Evolutionary conservation across 1,140 invertebrate genomes (phyloP).

Genomic region (Batillaria attramentaria): DNA sequence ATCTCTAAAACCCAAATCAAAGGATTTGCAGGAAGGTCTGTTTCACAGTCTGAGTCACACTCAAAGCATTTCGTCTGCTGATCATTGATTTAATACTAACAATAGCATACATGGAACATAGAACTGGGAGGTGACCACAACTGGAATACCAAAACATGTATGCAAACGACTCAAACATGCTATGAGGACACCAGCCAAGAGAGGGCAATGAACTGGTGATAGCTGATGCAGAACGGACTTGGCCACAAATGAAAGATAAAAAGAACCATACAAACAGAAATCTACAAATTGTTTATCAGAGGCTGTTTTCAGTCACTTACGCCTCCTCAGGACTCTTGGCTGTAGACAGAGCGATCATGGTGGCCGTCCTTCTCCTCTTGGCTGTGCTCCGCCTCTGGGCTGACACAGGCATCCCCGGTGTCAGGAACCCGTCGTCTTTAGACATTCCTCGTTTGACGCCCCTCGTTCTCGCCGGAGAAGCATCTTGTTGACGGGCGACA

Average conservation of each 20-base stretch:
- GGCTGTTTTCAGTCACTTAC: no score
- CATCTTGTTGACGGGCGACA: no score
- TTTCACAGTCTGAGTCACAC: background rate
- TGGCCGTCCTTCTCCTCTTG: conserved; percentile 15
- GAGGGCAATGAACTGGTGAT: background rate
- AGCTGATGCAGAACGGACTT: background rate
- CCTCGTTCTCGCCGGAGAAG: no score
- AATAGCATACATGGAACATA: no score
- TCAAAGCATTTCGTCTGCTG: no score
- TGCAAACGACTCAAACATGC: background rate
- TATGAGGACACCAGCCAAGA: background rate
- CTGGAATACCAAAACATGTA: no score
- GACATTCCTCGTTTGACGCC: background rate
- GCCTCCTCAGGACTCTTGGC: conserved; percentile 33
- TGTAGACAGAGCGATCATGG: conserved; percentile 22
- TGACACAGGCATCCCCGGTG: conserved; percentile 12
- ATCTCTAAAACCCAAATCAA: no score
- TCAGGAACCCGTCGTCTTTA: conserved; percentile 11
- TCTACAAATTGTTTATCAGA: background rate
- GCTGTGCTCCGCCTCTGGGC: conserved; percentile 8
- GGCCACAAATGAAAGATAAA: background rate
- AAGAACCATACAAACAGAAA: background rate
- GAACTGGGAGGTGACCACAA: no score
- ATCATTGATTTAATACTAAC: no score
- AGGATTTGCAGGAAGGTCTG: no score